A percentile compares a stretch with the other conserved stretches of the same genome.
These are phyloP conservation scores for Bubo blakistoni DNA, from an alignment of 2,113 vertebrate genomes.

Conservation along the genomic window DNA sequence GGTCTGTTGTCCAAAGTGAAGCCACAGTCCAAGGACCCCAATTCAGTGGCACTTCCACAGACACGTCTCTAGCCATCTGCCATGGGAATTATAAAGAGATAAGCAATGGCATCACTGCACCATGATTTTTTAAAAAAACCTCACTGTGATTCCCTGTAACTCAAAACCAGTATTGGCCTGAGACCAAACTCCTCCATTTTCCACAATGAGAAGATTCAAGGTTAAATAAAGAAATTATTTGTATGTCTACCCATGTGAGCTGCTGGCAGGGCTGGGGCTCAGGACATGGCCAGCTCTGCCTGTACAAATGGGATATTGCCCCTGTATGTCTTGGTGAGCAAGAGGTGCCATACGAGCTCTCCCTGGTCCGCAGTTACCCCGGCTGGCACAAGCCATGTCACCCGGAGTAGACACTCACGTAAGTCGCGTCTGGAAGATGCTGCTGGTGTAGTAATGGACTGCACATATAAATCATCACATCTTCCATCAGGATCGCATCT, in stretches of 20 bases:
- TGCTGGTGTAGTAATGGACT: not conserved
- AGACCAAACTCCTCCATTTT: not conserved
- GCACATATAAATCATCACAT: not conserved
- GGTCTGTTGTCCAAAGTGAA: not conserved
- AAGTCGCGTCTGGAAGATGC: not conserved
- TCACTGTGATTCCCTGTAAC: not conserved
- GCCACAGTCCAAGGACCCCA: not conserved
- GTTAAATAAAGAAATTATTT: not conserved
- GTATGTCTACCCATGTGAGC: not conserved
- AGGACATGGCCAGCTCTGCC: not conserved
- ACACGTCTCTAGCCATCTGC: fast-evolving
- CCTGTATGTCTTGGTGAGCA: not conserved
- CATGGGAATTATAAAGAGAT: not conserved
- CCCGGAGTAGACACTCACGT: not conserved
- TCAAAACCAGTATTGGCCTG: not conserved
- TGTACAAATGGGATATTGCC: not conserved
- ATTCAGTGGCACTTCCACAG: not conserved
- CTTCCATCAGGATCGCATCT: not conserved
- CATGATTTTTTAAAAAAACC: not conserved
- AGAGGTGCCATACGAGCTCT: not conserved
- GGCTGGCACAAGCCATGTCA: not conserved
- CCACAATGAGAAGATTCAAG: not conserved
- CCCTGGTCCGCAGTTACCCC: not conserved
- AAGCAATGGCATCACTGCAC: not conserved
- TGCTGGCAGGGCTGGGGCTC: not conserved